phyloP scores from a whole-genome alignment of 2,888 invertebrate species.

The Luffia ferchaultella region DNA sequence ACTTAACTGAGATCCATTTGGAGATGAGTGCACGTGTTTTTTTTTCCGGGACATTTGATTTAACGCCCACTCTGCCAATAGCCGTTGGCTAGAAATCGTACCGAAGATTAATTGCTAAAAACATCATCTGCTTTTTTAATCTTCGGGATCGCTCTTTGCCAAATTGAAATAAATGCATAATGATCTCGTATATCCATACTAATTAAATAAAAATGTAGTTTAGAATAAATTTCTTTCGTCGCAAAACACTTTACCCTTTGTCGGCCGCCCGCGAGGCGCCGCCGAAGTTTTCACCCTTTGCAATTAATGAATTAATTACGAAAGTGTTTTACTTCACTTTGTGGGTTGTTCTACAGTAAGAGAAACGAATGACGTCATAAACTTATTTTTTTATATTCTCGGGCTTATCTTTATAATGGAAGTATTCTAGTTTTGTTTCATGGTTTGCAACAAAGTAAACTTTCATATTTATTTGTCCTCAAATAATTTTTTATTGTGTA shows the following conservation, averaged over 20 bases:
- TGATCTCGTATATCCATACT: not conserved
- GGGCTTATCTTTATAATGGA: no score
- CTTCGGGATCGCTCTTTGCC: not conserved
- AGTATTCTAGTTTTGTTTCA: no score
- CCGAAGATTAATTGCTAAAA: not conserved
- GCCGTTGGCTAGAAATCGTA: no score
- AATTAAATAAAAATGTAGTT: not conserved
- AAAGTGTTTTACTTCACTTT: not conserved
- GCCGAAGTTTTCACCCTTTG: conserved; percentile 5
- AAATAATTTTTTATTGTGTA: no score
- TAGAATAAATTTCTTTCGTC: not conserved
- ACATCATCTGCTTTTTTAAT: not conserved
- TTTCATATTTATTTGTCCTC: no score
- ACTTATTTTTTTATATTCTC: not conserved
- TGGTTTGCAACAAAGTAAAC: no score
- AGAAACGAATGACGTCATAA: not conserved
- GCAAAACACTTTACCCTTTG: conserved; percentile 4
- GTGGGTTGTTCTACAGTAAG: not conserved
- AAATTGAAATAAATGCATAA: not conserved
- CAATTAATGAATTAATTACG: not conserved
- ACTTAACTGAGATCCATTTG: conserved; percentile 53
- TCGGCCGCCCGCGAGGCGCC: conserved; percentile 9
- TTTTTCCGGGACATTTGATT: conserved; percentile 12
- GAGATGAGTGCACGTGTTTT: conserved; percentile 52
- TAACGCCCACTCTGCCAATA: no score